These are phyloP conservation scores for Leucoraja erinaceus DNA, from an alignment of 2,113 vertebrate genomes.

Conservation along the genomic window DNA sequence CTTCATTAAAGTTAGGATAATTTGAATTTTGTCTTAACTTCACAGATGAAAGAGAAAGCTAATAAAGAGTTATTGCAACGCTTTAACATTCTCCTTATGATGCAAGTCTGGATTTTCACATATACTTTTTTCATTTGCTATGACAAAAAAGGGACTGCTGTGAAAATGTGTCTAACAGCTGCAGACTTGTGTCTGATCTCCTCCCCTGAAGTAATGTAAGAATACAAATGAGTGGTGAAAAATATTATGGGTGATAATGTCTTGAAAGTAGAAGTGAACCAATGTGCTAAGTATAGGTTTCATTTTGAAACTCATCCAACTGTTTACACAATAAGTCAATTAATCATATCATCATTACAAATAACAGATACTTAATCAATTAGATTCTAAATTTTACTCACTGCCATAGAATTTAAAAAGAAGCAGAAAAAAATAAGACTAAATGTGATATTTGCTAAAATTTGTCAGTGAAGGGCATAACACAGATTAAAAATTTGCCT, in stretches of 20 bases:
- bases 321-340: not conserved
- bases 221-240: not conserved
- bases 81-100: constrained; percentile 1
- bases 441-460: not conserved
- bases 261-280: not conserved
- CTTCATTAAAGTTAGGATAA: not conserved
- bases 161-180: constrained; percentile 1
- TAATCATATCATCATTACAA: not conserved
- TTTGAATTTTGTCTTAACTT: constrained; percentile 10
- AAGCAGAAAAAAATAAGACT: not conserved
- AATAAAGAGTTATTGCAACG: not conserved
- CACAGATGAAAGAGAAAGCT: not conserved
- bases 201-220: not conserved
- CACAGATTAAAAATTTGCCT: not conserved
- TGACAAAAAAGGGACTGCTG: constrained; percentile 23
- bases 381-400: not conserved
- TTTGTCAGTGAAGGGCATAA: not conserved
- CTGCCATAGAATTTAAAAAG: not conserved
- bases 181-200: not conserved
- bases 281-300: not conserved
- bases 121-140: constrained; percentile 8
- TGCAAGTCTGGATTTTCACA: not conserved
- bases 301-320: not conserved
- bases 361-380: not conserved
- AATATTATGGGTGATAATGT: not conserved